A percentile compares a stretch with the other conserved stretches of the same genome.
Conservation (phyloP, 30 jellyfish, hydroid and myxozoan species). For the Turritopsis dohrnii region DNA sequence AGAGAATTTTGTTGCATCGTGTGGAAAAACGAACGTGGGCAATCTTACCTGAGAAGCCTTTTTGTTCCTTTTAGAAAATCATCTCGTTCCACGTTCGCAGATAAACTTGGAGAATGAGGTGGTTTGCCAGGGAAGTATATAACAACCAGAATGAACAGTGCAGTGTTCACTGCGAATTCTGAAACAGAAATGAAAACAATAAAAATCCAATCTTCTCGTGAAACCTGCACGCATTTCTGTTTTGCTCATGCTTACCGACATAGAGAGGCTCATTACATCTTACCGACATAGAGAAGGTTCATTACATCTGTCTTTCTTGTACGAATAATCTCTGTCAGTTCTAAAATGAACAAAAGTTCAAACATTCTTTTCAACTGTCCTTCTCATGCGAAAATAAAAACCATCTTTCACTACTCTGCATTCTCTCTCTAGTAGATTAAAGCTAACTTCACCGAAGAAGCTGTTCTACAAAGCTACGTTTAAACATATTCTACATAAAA, state of each 20-base stretch:
- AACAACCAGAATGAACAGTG: slow-evolving; percentile 20
- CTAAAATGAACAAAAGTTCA: not conserved
- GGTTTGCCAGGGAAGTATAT: slow-evolving; percentile 46
- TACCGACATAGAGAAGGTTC: slow-evolving; percentile 12
- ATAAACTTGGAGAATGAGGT: slow-evolving; percentile 34
- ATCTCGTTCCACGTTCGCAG: slow-evolving; percentile 32
- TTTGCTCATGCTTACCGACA: not conserved
- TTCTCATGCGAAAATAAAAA: too few species aligned
- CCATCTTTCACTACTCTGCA: too few species aligned
- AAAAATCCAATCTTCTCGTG: not conserved
- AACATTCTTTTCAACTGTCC: too few species aligned
- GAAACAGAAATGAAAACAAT: not conserved
- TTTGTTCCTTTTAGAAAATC: slow-evolving; percentile 27
- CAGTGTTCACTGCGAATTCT: slow-evolving; percentile 22
- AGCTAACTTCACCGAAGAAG: too few species aligned
- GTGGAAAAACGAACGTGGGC: not conserved
- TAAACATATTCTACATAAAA: too few species aligned
- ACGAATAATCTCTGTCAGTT: not conserved
- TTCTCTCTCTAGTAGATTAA: too few species aligned
- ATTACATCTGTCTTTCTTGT: not conserved
- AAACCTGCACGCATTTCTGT: too few species aligned
- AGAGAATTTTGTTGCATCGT: too few species aligned
- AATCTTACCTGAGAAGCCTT: not conserved
- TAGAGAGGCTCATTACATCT: slow-evolving; percentile 19
- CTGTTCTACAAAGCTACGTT: too few species aligned